Percentiles rank a stretch among this genome's conserved stretches.
These are phyloP conservation scores for Heliconius hewitsoni DNA, from an alignment of 1,140 invertebrate genomes.

Conservation along the genomic window DNA sequence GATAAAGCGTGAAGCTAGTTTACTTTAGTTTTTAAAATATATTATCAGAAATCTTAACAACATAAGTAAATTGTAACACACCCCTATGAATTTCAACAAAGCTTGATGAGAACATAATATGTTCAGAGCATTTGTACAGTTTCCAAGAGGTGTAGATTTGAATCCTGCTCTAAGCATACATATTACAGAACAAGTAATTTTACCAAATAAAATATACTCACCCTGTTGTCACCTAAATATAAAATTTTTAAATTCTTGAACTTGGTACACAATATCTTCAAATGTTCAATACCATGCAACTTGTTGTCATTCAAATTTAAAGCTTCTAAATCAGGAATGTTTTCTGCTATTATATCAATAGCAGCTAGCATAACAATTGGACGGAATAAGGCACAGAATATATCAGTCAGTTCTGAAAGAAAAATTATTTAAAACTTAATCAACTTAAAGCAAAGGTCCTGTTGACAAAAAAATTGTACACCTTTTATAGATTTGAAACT, in stretches of 20 bases:
- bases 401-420: conserved; percentile 83
- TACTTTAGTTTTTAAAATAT: no score
- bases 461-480: no score
- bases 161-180: no score
- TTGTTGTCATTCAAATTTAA: conserved; percentile 93
- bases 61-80: no score
- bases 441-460: no score
- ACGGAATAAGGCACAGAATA: conserved; percentile 89
- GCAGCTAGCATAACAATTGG: conserved; percentile 87
- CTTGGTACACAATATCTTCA: conserved; percentile 84
- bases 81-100: no score
- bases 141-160: no score
- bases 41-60: no score
- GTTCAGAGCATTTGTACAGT: no score
- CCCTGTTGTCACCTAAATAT: conserved; percentile 91
- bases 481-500: no score
- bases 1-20: no score
- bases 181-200: background rate
- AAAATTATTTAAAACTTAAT: background rate
- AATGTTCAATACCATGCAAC: conserved; percentile 85
- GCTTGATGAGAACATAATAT: no score
- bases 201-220: conserved; percentile 69
- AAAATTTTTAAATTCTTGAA: conserved; percentile 89
- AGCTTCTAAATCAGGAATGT: conserved; percentile 90
- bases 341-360: conserved; percentile 89